Base-by-base conservation (phyloP, 2,888 invertebrate species). In the Nowickia ferox region DNA sequence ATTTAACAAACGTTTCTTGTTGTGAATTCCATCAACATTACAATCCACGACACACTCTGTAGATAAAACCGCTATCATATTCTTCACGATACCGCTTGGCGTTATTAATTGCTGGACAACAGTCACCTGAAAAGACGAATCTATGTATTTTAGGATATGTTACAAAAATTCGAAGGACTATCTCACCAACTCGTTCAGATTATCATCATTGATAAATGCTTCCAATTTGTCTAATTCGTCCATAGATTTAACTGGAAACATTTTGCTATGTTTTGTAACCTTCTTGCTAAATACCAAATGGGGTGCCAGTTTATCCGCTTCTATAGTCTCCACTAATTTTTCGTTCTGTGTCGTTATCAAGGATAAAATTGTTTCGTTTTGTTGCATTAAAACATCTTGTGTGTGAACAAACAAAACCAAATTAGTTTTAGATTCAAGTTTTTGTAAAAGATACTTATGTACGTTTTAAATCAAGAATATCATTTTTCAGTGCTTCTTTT, bases 401-500 rank as follows among this genome's bases (percentile, higher is more conserved):
- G 48, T 48, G 15, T 13, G 17, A 38, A 11, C 11, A 46, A 19
- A 46, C 22, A 22, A 30, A 10, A 53, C 19, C 22, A 38, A 30
- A 1, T 51, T 9, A 46, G 3, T 17, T 13, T 40, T 22, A 61
- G 22, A 42, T 46, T 10, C 11, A 17, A 22, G 10, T 38, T 48
- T 59, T 46, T 51, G 8, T 11, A 6, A 17, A 19, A 57, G 1
- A 0, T 22, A 42, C 19, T 19, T 44, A 10, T 66, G 75, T 85
- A 82, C 85, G 46, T 13, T 63, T 82, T n/a, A 85, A 59, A 65
- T 85, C 69, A 42, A 63, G 69, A 30, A 85, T 63, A 15, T 82
- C 85, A 57, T 82, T 51, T 69, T 74, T 74, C 9, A 85, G 44
- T 1, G 57, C 74, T 0, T 72, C 55, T 1, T 74, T 61, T 53